Percentiles rank a stretch among this genome's conserved stretches.
Conservation (phyloP, 2,797 vertebrate species). For the Ptychadena robeensis region DNA sequence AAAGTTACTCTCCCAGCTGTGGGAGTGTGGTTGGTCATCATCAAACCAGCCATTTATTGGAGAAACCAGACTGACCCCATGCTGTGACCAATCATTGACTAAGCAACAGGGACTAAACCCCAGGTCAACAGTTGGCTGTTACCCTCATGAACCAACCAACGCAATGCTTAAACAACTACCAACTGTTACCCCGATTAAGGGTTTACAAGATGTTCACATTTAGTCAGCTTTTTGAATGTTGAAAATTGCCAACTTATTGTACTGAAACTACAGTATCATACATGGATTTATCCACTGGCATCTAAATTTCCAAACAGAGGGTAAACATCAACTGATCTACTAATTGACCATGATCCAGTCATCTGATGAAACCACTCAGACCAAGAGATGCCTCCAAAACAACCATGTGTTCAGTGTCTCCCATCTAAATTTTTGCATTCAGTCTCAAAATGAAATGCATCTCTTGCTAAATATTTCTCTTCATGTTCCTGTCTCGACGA, state of each 20-base stretch:
- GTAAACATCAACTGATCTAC: conserved; percentile 36
- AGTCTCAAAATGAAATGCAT: conserved; percentile 31
- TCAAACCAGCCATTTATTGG: conserved; percentile 38
- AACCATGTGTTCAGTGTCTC: conserved; percentile 13
- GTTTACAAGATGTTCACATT: conserved; percentile 36
- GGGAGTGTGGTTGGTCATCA: conserved; percentile 27
- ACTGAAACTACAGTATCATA: conserved; percentile 29
- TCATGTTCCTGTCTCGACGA: conserved; percentile 15
- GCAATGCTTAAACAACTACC: conserved; percentile 49
- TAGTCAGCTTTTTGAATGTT: conserved; percentile 56
- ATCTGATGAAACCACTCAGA: conserved; percentile 1
- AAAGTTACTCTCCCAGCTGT: conserved; percentile 23
- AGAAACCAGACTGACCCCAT: conserved; percentile 51
- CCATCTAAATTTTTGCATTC: conserved; percentile 19
- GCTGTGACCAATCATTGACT: conserved; percentile 61
- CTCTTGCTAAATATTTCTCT: conserved; percentile 20
- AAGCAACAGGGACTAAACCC: conserved; percentile 50
- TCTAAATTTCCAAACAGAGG: conserved; percentile 17
- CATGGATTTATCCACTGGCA: conserved; percentile 28
- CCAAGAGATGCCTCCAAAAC: conserved; percentile 33
- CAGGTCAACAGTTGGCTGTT: conserved; percentile 42
- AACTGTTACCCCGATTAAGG: conserved; percentile 29
- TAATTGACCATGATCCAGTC: conserved; percentile 40
- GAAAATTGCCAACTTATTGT: conserved; percentile 40
- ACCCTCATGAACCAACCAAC: conserved; percentile 17